Conservation (phyloP, 2,888 invertebrate species). For the Pterostichus madidus region DNA sequence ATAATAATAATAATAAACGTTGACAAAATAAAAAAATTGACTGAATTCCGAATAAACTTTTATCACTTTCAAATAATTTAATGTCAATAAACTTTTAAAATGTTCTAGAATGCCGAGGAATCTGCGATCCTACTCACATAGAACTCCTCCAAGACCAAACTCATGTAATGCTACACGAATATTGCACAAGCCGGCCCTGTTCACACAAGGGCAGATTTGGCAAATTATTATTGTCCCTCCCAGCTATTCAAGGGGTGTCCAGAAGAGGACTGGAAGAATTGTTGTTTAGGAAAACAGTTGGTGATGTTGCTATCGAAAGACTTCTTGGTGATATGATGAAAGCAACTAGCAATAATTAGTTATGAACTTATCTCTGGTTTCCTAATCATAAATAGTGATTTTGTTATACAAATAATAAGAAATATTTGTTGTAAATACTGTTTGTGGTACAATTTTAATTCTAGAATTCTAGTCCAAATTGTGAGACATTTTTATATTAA, state of each 20-base stretch:
- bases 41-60: no score
- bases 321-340: slow-evolving; percentile 83
- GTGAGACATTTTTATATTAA: no score
- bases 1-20: no score
- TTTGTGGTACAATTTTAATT: background rate
- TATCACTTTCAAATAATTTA: no score
- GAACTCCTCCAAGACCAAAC: slow-evolving; percentile 90
- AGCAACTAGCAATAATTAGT: slow-evolving; percentile 70
- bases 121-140: slow-evolving; percentile 81
- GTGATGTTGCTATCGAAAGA: slow-evolving; percentile 86
- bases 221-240: slow-evolving; percentile 86
- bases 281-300: slow-evolving; percentile 89
- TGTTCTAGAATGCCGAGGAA: slow-evolving; percentile 80
- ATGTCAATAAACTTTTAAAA: background rate
- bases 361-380: background rate
- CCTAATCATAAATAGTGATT: background rate
- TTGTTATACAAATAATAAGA: slow-evolving; percentile 9
- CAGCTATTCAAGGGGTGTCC: slow-evolving; percentile 79
- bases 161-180: slow-evolving; percentile 87
- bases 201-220: slow-evolving; percentile 82
- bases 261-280: slow-evolving; percentile 81
- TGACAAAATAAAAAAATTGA: no score
- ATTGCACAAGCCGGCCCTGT: slow-evolving; percentile 78
- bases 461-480: no score
- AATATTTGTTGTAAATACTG: slow-evolving; percentile 13